Conservation (phyloP, 1,140 invertebrate species). For the Drosophila ambigua region DNA sequence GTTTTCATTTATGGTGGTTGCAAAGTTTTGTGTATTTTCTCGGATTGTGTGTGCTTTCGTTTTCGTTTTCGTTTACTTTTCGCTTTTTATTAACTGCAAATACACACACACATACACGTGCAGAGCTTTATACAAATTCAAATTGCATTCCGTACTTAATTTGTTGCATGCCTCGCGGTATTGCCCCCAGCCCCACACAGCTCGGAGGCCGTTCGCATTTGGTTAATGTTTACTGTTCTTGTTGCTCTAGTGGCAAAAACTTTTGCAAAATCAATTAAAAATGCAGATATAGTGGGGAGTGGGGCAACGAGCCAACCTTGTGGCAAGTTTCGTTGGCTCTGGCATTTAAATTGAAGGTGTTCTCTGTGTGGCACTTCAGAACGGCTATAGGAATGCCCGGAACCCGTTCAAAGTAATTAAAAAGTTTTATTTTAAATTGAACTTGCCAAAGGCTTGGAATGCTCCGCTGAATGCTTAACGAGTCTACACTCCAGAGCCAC, state of each 20-base stretch:
- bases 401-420: conserved; percentile 57
- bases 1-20: conserved; percentile 53
- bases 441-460: conserved; percentile 43
- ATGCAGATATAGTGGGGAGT: conserved; percentile 36
- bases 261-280: conserved; percentile 73
- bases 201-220: conserved; percentile 26
- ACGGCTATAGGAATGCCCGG: conserved; percentile 19
- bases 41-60: conserved; percentile 26
- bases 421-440: conserved; percentile 63
- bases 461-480: conserved; percentile 41
- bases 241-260: conserved; percentile 43
- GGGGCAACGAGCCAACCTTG: conserved; percentile 34
- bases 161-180: conserved; percentile 68
- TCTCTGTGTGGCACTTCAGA: conserved; percentile 25
- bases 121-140: conserved; percentile 6
- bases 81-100: conserved; percentile 51
- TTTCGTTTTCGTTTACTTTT: conserved; percentile 36
- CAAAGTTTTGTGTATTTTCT: conserved; percentile 12
- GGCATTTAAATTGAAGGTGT: conserved; percentile 65
- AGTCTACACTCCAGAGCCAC: conserved; percentile 10
- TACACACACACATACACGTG: conserved; percentile 12
- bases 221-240: conserved; percentile 39
- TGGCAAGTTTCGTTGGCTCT: conserved; percentile 52
- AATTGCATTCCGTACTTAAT: conserved; percentile 74
- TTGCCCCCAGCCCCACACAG: conserved; percentile 24